These are phyloP conservation scores for Myripristis murdjan DNA, from an alignment of 2,797 vertebrate genomes.

Conservation along the genomic window DNA sequence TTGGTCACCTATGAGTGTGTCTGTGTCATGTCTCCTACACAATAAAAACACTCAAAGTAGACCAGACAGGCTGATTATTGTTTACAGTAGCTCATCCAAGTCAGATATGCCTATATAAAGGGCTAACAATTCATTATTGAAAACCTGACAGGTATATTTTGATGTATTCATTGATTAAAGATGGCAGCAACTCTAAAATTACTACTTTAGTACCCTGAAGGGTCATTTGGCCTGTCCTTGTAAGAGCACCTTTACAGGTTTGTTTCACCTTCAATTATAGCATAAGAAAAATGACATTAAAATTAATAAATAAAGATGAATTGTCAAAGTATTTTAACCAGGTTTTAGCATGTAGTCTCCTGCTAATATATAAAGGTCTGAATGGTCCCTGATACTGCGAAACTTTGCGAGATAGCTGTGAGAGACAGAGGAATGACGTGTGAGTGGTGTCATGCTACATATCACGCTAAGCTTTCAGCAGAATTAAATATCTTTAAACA, in stretches of 20 bases:
- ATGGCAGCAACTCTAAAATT: not conserved
- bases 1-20: conserved; percentile 17
- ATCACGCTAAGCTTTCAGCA: not conserved
- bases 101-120: not conserved
- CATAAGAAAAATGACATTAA: not conserved
- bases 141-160: not conserved
- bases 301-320: not conserved
- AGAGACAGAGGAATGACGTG: not conserved
- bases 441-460: not conserved
- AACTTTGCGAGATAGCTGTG: not conserved
- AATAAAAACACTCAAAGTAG: conserved; percentile 30
- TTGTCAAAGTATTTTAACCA: not conserved
- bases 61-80: conserved; percentile 2
- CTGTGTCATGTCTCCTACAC: conserved; percentile 32
- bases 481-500: too few species aligned
- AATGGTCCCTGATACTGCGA: not conserved
- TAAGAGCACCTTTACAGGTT: not conserved
- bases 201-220: not conserved
- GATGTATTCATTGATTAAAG: conserved; percentile 1
- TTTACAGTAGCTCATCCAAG: conserved; percentile 1
- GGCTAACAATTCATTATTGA: not conserved
- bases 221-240: not conserved
- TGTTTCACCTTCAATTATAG: too few species aligned
- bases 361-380: not conserved
- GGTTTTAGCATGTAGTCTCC: not conserved